Conservation (phyloP, 1,140 invertebrate genomes). For the Microplitis mediator region DNA sequence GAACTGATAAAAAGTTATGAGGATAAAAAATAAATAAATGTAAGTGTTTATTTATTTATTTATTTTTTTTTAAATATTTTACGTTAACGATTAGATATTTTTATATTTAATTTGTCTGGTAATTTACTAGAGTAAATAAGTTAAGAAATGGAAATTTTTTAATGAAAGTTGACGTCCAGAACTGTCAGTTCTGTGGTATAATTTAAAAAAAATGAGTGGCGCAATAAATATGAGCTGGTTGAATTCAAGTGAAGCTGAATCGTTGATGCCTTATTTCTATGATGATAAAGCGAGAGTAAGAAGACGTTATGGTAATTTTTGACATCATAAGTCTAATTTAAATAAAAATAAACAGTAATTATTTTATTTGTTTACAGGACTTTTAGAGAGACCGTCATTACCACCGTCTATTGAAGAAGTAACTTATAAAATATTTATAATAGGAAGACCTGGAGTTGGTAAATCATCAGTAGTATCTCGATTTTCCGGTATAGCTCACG, state of each 20-base stretch:
- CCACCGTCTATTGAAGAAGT: slow-evolving; percentile 64
- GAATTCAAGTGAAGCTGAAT: slow-evolving; percentile 57
- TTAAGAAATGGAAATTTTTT: too few relatives aligned
- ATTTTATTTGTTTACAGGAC: slow-evolving; percentile 50
- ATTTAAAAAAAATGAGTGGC: slow-evolving; percentile 19
- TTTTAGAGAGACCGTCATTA: slow-evolving; percentile 64
- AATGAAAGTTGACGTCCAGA: too few relatives aligned
- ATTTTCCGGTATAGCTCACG: slow-evolving; percentile 57
- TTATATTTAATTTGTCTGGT: too few relatives aligned
- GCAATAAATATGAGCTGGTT: slow-evolving; percentile 58
- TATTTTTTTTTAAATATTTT: too few relatives aligned
- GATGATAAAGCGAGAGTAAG: slow-evolving; percentile 53
- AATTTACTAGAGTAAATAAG: too few relatives aligned
- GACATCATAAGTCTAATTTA: too few relatives aligned
- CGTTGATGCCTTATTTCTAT: slow-evolving; percentile 59
- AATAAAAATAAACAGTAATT: neutral
- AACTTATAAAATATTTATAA: slow-evolving; percentile 67
- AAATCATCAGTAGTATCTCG: slow-evolving; percentile 65
- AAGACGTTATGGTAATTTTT: slow-evolving; percentile 55
- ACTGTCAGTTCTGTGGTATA: neutral
- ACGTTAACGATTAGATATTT: too few relatives aligned
- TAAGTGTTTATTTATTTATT: too few relatives aligned
- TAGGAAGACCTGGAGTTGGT: slow-evolving; percentile 65
- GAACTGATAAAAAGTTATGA: too few relatives aligned
- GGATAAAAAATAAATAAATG: too few relatives aligned